Evolutionary conservation across 2,113 vertebrate genomes (phyloP).

Genomic region (Aspidoscelis tigris): DNA sequence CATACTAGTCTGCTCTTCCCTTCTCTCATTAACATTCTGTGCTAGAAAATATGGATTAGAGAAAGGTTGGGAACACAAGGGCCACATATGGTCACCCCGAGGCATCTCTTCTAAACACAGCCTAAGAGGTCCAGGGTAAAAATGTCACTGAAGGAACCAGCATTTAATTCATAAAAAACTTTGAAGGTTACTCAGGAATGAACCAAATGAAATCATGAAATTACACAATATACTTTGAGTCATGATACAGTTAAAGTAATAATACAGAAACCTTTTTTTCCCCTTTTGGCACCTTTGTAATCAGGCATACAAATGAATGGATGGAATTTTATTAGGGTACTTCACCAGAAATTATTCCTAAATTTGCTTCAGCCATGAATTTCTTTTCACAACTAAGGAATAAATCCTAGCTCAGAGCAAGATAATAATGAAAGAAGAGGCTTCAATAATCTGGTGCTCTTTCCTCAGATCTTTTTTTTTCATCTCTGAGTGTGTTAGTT

Average conservation of each 20-base stretch:
- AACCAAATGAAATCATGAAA: constrained; percentile 44
- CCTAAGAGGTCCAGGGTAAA: neutral
- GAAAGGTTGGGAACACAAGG: no score
- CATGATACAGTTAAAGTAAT: neutral
- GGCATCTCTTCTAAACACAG: no score
- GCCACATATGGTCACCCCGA: no score
- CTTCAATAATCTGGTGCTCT: neutral
- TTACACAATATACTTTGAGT: neutral
- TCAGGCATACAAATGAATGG: neutral
- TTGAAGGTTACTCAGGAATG: constrained; percentile 20
- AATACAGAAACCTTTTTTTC: neutral
- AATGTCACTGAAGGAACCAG: neutral
- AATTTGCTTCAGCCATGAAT: neutral
- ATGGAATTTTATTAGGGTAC: no score
- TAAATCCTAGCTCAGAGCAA: neutral
- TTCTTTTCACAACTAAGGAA: neutral
- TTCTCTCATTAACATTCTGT: no score
- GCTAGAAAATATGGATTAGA: no score
- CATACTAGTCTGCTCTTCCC: no score
- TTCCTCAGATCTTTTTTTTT: neutral
- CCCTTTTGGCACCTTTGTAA: neutral
- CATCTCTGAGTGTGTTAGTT: neutral
- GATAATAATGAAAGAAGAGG: neutral
- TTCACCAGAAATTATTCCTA: no score
- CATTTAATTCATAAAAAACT: neutral